Evolutionary conservation across 2,113 vertebrate genomes (phyloP).

Genomic region (Erinaceus europaeus): DNA sequence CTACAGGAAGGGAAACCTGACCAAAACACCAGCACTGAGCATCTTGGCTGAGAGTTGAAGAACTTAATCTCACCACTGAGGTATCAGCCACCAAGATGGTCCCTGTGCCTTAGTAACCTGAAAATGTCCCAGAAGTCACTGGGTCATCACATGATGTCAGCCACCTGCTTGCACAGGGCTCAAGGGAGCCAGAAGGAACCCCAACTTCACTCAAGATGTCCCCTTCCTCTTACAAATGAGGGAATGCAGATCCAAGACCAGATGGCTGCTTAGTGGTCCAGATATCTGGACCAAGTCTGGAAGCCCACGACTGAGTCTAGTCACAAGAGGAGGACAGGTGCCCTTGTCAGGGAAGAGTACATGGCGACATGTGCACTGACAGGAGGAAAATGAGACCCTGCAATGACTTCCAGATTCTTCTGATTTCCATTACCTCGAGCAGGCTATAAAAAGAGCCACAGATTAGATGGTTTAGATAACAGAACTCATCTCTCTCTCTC

Average conservation of each 20-base stretch:
- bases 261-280: background rate
- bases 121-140: background rate
- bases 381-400: background rate
- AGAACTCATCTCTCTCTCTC: too few species aligned
- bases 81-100: background rate
- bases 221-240: background rate
- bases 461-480: background rate
- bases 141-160: background rate
- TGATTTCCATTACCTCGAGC: background rate
- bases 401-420: background rate
- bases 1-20: background rate
- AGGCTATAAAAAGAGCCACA: background rate
- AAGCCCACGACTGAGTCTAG: too few species aligned
- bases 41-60: background rate
- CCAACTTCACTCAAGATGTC: background rate
- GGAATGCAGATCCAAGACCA: background rate
- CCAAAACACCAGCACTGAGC: accelerated
- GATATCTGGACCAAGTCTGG: background rate
- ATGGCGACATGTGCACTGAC: background rate
- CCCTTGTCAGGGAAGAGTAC: background rate
- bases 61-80: background rate
- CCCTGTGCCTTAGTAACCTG: background rate
- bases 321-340: background rate
- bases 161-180: background rate
- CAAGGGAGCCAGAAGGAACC: background rate